Percentiles rank a stretch among this genome's conserved stretches.
phyloP scores from a whole-genome alignment of 2,113 vertebrate species.

The Abramis brama region DNA sequence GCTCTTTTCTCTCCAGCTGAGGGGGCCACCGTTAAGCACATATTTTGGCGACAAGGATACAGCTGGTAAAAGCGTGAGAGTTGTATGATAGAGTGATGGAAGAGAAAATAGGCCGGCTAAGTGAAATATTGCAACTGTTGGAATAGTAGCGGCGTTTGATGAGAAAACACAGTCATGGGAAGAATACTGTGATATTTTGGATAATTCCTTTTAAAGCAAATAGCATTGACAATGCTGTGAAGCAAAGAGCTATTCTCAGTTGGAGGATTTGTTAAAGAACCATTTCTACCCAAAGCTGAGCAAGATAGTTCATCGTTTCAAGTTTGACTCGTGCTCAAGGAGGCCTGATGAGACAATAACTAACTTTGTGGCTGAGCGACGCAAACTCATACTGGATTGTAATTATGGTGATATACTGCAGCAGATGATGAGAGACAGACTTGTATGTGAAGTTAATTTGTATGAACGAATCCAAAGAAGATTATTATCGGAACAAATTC shows the following conservation, averaged over 20 bases:
- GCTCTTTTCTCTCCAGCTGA: no score
- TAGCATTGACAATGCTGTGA: no score
- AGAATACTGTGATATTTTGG: neutral
- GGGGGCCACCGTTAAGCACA: neutral
- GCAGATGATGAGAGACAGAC: slow-evolving; percentile 44
- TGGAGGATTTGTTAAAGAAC: slow-evolving; percentile 19
- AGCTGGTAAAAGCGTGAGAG: neutral
- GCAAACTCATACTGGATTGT: slow-evolving; percentile 23
- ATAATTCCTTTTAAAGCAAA: no score
- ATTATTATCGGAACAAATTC: slow-evolving; percentile 22
- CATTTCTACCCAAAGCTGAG: slow-evolving; percentile 21
- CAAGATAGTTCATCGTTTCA: neutral
- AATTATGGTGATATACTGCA: slow-evolving; percentile 33
- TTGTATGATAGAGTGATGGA: neutral
- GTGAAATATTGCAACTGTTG: neutral
- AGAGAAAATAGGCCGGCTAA: neutral
- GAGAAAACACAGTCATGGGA: slow-evolving; percentile 38
- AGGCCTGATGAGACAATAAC: neutral
- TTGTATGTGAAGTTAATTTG: neutral
- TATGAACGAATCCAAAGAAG: slow-evolving; percentile 25
- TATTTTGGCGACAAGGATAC: neutral
- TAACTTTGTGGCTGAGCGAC: slow-evolving; percentile 36
- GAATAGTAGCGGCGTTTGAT: neutral
- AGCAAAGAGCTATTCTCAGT: neutral
- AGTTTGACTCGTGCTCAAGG: slow-evolving; percentile 36